Base-by-base conservation (phyloP, 2,888 invertebrate species). In the Drosophila meridiana region DNA sequence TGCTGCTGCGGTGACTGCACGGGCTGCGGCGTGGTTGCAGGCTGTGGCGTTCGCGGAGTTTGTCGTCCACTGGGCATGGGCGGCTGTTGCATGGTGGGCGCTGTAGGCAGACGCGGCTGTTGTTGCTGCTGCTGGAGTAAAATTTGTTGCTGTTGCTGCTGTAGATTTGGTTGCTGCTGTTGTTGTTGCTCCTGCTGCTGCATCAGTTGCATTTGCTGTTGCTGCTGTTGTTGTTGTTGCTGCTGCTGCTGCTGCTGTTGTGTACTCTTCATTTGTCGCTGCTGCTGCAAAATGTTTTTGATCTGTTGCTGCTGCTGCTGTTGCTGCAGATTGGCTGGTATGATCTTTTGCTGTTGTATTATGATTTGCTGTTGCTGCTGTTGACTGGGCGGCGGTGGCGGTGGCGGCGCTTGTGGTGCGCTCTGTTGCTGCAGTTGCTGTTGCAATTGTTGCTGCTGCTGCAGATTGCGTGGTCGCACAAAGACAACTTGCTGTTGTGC, bases 321-420 rank as follows among this genome's bases (percentile, higher is more conserved):
- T 56, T 79, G 90, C 58, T 80, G 87, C 14, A 76, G 58, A 85
- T 90, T 83, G 81, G 76, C 73, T 58, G 93, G 79, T 85, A 91
- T 89, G 30, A 92, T 87, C 72, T 92, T 92, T 65, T 92, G 90
- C 50, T 92, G 91, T 55, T 92, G 82, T 69, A 92, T 92, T 20
- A 92, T 92, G n/a, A 87, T 76, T 56, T 87, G 87, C 69, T 92
- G 93, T 26, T 91, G 86, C 43, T 67, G 84, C 73, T 69, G 78
- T 45, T 83, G 87, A 20, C 80, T 80, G 20, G 82, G 65, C 34
- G 78, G 65, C 48, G 84, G 81, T 58, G 69, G 56, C 0, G 67
- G 69, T 20, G 86, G 80, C 62, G 85, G 85, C 20, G 82, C 81
- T 43, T 86, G 89, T 89, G 93, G 53, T 72, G 87, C 52, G 30